A percentile compares a stretch with the other conserved stretches of the same genome.
Conservation (phyloP, 2,888 invertebrate genomes). For the Ornithoptera alexandrae region DNA sequence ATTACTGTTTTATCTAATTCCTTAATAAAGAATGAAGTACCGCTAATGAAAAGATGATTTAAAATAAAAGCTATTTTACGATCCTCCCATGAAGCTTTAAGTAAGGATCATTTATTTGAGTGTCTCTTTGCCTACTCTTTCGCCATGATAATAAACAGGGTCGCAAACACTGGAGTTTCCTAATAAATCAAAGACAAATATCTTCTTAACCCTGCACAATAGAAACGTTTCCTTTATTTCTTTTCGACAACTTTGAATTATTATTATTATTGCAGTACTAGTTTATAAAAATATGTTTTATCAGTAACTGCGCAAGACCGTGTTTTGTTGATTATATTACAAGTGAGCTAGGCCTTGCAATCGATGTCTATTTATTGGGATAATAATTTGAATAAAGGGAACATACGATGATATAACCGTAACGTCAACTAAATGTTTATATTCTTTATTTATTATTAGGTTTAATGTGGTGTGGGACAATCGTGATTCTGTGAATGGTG, state of each 20-base stretch:
- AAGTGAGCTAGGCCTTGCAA: too few species aligned
- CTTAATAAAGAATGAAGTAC: background rate
- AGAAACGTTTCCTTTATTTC: constrained; percentile 39
- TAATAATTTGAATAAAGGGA: too few species aligned
- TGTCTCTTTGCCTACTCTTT: constrained; percentile 42
- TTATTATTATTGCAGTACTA: background rate
- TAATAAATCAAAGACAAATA: constrained; percentile 47
- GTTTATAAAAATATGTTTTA: too few species aligned
- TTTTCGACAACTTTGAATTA: constrained; percentile 30
- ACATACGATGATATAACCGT: too few species aligned
- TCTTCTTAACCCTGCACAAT: constrained; percentile 32
- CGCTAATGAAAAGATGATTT: constrained; percentile 3
- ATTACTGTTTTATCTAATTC: background rate
- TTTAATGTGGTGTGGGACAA: constrained; percentile 86
- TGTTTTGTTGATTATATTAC: too few species aligned
- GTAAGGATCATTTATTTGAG: constrained; percentile 38
- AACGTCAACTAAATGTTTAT: too few species aligned
- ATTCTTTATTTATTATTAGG: constrained; percentile 50
- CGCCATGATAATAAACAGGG: constrained; percentile 46
- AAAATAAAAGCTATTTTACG: constrained; percentile 20
- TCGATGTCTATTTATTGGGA: too few species aligned
- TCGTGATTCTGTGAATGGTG: constrained; percentile 78
- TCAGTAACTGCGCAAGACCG: too few species aligned
- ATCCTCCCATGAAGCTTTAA: constrained; percentile 12
- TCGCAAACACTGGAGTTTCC: constrained; percentile 36